These are phyloP conservation scores for Drosophila subobscura DNA, from an alignment of 1,140 invertebrate genomes.

Conservation along the genomic window DNA sequence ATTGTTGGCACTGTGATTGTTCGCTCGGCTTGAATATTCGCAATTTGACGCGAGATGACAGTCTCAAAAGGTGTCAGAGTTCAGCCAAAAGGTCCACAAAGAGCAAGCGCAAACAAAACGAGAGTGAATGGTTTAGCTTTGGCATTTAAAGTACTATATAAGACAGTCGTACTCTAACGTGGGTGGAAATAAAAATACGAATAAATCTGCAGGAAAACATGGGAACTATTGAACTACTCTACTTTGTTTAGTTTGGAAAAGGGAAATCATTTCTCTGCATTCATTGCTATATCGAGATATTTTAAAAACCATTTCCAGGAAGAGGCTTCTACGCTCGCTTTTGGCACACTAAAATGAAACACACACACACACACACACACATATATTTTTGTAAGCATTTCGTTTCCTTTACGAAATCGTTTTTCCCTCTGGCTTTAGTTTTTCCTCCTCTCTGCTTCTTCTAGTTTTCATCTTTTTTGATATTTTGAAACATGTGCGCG, in stretches of 20 bases:
- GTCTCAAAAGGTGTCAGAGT: conserved; percentile 39
- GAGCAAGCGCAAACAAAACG: neutral
- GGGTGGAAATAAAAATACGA: neutral
- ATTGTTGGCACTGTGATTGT: conserved; percentile 7
- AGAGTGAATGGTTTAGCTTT: conserved; percentile 5
- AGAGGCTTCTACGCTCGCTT: neutral
- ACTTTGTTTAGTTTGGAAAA: too few species aligned
- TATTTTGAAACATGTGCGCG: conserved; percentile 77
- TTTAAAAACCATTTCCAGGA: conserved; percentile 1
- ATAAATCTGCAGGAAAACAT: neutral
- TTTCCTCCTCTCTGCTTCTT: conserved; percentile 26
- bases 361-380: too few species aligned
- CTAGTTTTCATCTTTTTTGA: conserved; percentile 54
- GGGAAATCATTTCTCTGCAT: neutral
- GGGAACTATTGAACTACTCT: neutral
- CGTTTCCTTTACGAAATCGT: conserved; percentile 45
- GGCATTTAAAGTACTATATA: too few species aligned
- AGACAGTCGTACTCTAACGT: too few species aligned
- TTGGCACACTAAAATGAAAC: neutral
- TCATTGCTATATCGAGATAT: neutral
- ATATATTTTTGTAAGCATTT: conserved; percentile 45
- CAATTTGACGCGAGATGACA: conserved; percentile 43
- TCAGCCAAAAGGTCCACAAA: conserved; percentile 19
- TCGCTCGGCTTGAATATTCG: conserved; percentile 26
- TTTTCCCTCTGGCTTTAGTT: conserved; percentile 18